Conservation (phyloP, 2,888 invertebrate genomes). For the Empis stercorea region DNA sequence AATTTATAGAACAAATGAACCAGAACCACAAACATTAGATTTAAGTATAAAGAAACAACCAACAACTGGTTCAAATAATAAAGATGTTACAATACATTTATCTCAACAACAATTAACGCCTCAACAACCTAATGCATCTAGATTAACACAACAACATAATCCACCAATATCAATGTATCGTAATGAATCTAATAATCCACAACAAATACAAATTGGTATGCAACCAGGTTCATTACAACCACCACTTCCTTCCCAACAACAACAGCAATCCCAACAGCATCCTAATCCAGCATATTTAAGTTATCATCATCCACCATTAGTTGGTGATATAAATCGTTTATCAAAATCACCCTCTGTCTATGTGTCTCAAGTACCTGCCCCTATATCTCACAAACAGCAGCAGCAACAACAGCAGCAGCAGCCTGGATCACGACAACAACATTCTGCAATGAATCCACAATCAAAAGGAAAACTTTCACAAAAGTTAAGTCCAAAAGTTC, state of each 20-base stretch:
- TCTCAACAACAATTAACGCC: conserved; percentile 20
- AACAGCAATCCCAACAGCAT: conserved; percentile 9
- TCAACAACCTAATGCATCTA: conserved; percentile 12
- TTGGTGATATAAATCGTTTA: conserved; percentile 17
- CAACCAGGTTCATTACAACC: conserved; percentile 15
- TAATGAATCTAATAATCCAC: conserved; percentile 12
- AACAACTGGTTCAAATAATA: conserved; percentile 30
- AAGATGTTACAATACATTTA: conserved; percentile 8
- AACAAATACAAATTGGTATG: conserved; percentile 4
- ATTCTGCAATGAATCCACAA: conserved; percentile 26
- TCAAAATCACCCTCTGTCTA: conserved; percentile 35
- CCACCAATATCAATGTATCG: conserved; percentile 19
- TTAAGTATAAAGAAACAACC: conserved; percentile 60
- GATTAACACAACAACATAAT: conserved; percentile 10
- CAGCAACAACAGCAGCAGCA: conserved; percentile 1
- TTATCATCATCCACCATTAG: conserved; percentile 26
- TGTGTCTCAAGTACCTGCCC: conserved; percentile 37
- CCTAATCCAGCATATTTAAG: conserved; percentile 33
- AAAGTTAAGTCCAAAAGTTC: conserved; percentile 37
- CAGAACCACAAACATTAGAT: conserved; percentile 56
- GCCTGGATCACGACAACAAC: conserved; percentile 1
- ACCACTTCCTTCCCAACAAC: neutral
- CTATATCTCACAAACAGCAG: conserved; percentile 19
- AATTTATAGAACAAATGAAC: conserved; percentile 37
- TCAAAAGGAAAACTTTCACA: conserved; percentile 41